Base-by-base conservation (phyloP, 92 coral and sea anemone genomes). In the Phenganax stokvisi region DNA sequence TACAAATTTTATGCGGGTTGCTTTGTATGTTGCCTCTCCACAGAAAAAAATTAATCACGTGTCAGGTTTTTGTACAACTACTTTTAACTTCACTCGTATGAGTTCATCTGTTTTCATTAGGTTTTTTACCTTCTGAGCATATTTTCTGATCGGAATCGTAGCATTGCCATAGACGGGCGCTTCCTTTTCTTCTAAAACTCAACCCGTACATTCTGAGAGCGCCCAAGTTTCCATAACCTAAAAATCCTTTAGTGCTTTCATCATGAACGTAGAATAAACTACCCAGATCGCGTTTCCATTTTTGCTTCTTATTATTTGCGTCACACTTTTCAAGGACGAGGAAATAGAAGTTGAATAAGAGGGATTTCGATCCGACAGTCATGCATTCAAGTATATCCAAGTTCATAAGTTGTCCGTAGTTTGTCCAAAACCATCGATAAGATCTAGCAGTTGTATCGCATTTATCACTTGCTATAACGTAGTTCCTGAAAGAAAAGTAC, bases 351-450 rank as follows among this genome's bases (percentile, higher is more conserved):
- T 16, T 72, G 5, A 37, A 37, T 37, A 37, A 1, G 9, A 10
- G 10, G 12, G 1, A 1, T n/a, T 0, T n/a, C 57, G 56, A 47
- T 72, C 76, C 80, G 16, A 55, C 80, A n/a, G 44, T 25, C 9
- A 75, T 57, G 52, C 80, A 75, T 59, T 75, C 66, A 1, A 75
- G 51, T 51, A 7, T 75, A 8, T 75, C 80, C 52, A 56, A 30
- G 27, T 75, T 75, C 31, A 75, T 13, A 16, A 75, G 80, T 75
- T 75, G 80, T 30, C 66, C 80, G 20, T 57, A 9, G 11, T 59
- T 54, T 0, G 62, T 75, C 80, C 80, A 75, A 2, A 75, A 0
- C 80, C 80, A 75, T 27, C 77, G 57, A 12, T 57, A 65, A 56
- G 66, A 17, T 25, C 9, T 8, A 20, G 64, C 80, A 56, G 25